Conservation (phyloP, 2,797 vertebrate genomes). For the Botia kubotai region DNA sequence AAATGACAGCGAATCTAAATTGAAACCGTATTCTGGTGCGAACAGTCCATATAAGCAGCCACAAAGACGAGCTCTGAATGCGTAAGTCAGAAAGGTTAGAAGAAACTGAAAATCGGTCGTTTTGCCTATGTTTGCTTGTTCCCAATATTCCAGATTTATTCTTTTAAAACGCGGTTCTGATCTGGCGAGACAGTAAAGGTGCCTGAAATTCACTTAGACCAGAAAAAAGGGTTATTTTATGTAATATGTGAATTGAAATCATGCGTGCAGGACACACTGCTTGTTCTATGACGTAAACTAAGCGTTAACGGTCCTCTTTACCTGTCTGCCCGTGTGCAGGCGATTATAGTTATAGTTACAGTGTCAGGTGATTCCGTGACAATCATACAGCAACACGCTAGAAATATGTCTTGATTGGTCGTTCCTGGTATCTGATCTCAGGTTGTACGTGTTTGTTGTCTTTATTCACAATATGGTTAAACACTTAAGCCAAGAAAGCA, state of each 20-base stretch:
- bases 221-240: too few species aligned
- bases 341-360: too few species aligned
- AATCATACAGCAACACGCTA: too few species aligned
- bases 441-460: not conserved
- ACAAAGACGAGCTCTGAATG: slow-evolving; percentile 20
- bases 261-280: too few species aligned
- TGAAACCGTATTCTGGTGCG: slow-evolving; percentile 23
- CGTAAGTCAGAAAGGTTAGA: slow-evolving; percentile 31
- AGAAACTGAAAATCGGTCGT: slow-evolving; percentile 20
- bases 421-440: not conserved
- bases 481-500: not conserved
- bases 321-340: too few species aligned
- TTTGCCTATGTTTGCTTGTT: slow-evolving; percentile 38
- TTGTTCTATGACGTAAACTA: too few species aligned
- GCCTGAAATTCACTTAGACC: slow-evolving; percentile 25
- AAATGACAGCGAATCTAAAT: slow-evolving; percentile 36
- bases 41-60: slow-evolving; percentile 26
- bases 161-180: slow-evolving; percentile 2
- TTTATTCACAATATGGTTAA: not conserved
- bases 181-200: not conserved
- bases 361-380: too few species aligned
- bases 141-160: not conserved
- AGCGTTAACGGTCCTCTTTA: too few species aligned
- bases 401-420: not conserved
- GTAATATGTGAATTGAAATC: too few species aligned